Conservation (phyloP, 2,797 vertebrate species). For the Poecilia gillii region DNA sequence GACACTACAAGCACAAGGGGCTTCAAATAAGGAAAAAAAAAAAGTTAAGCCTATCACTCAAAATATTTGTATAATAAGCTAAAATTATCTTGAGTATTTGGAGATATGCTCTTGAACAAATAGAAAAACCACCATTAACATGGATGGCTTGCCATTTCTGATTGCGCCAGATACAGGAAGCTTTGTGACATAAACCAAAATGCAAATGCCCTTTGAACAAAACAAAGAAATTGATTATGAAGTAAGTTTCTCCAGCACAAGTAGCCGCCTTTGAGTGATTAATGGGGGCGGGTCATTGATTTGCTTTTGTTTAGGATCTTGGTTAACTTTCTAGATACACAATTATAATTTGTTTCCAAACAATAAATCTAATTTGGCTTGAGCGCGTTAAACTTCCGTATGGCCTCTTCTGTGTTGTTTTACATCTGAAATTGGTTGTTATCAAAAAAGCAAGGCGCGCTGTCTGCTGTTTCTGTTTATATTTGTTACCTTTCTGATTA, state of each 20-base stretch:
- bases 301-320: slow-evolving; percentile 87
- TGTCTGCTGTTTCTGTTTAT: slow-evolving; percentile 67
- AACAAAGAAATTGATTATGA: slow-evolving; percentile 91
- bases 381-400: slow-evolving; percentile 80
- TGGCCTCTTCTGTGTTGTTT: slow-evolving; percentile 82
- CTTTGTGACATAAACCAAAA: slow-evolving; percentile 82
- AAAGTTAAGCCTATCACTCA: slow-evolving; percentile 54
- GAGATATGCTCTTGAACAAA: slow-evolving; percentile 81
- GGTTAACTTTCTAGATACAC: slow-evolving; percentile 86
- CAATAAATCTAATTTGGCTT: slow-evolving; percentile 87
- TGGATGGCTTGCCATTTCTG: slow-evolving; percentile 83
- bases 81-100: slow-evolving; percentile 80
- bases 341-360: slow-evolving; percentile 88
- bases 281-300: slow-evolving; percentile 86
- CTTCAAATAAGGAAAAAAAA: slow-evolving; percentile 13
- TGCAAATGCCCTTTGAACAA: slow-evolving; percentile 86
- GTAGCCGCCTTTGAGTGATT: slow-evolving; percentile 85
- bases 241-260: slow-evolving; percentile 86
- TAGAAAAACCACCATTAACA: slow-evolving; percentile 78
- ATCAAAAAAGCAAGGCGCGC: slow-evolving; percentile 67
- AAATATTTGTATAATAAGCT: slow-evolving; percentile 73
- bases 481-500: slow-evolving; percentile 75
- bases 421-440: slow-evolving; percentile 78
- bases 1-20: slow-evolving; percentile 19
- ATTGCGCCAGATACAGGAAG: slow-evolving; percentile 84